A percentile compares a stretch with the other conserved stretches of the same genome.
These are phyloP conservation scores for Agrochola litura DNA, from an alignment of 2,888 invertebrate species.

Conservation along the genomic window DNA sequence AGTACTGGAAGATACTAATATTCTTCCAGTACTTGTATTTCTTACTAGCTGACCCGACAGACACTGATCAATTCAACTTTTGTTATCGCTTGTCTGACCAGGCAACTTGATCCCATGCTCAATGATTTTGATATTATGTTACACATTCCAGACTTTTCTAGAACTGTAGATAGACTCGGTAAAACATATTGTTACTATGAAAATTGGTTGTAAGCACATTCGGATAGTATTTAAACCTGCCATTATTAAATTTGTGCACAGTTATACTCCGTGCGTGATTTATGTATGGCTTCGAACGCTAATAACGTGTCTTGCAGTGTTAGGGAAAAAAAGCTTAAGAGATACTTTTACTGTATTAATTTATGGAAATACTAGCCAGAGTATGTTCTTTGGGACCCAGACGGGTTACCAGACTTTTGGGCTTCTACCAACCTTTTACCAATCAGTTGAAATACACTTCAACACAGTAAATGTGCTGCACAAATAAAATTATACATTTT, in stretches of 20 bases:
- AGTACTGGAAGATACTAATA: too few relatives aligned
- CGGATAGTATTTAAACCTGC: conserved; percentile 5
- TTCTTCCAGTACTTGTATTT: too few relatives aligned
- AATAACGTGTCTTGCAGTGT: not conserved
- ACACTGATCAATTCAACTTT: conserved; percentile 2
- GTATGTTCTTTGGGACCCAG: not conserved
- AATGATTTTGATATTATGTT: conserved; percentile 28
- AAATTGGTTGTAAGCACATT: not conserved
- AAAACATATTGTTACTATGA: not conserved
- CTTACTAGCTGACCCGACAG: too few relatives aligned
- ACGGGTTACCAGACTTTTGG: too few relatives aligned
- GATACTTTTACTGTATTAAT: not conserved
- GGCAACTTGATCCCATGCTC: conserved; percentile 29
- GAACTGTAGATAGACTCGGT: not conserved
- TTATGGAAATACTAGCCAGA: not conserved
- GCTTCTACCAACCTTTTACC: not conserved
- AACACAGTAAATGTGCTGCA: not conserved
- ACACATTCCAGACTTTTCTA: conserved; percentile 12
- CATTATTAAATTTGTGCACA: conserved; percentile 14
- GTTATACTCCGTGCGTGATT: not conserved
- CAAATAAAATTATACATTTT: not conserved
- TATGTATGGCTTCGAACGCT: conserved; percentile 44
- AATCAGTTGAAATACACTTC: not conserved
- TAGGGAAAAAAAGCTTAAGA: not conserved
- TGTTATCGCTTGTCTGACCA: conserved; percentile 15